These are phyloP conservation scores for Bombus soroeensis DNA, from an alignment of 1,140 invertebrate species.

Conservation along the genomic window DNA sequence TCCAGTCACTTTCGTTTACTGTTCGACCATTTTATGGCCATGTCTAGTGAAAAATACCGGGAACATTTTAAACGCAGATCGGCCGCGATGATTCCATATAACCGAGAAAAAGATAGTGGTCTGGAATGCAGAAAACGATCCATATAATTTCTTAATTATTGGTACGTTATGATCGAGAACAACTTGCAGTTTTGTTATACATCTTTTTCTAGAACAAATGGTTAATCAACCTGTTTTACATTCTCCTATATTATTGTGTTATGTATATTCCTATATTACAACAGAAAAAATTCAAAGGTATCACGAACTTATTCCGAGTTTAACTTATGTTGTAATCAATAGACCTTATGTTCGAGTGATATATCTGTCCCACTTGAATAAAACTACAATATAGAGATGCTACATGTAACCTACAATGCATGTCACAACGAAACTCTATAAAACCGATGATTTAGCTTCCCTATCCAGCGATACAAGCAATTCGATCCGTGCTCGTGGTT, in stretches of 20 bases:
- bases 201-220: too few relatives aligned
- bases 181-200: too few relatives aligned
- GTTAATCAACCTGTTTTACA: too few relatives aligned
- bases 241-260: too few relatives aligned
- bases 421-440: not conserved
- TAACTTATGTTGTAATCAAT: not conserved
- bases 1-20: constrained; percentile 43
- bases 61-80: constrained; percentile 24
- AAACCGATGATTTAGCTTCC: constrained; percentile 15
- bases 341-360: not conserved
- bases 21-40: not conserved
- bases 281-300: too few relatives aligned
- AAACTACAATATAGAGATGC: not conserved
- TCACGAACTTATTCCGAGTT: not conserved
- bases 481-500: not conserved
- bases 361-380: not conserved
- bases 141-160: not conserved
- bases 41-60: not conserved
- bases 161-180: too few relatives aligned
- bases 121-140: not conserved
- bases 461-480: constrained; percentile 10
- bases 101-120: too few relatives aligned
- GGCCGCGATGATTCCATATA: not conserved
- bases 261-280: too few relatives aligned
- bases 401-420: not conserved